Conservation (phyloP, 2,888 invertebrate species). For the Psylliodes chrysocephalus region DNA sequence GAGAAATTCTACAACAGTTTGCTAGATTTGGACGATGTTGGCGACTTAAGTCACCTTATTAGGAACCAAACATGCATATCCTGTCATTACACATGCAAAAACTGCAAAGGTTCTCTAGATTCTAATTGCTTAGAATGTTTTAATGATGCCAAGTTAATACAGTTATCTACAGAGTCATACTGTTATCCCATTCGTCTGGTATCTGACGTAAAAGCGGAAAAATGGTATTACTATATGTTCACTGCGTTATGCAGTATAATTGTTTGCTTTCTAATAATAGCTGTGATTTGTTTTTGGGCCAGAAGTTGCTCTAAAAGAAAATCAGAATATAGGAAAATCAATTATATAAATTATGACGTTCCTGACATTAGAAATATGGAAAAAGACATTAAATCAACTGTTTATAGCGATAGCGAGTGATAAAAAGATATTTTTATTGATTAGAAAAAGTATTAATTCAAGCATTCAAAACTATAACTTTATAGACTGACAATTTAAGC, state of each 20-base stretch:
- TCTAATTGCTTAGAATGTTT: conserved; percentile 76
- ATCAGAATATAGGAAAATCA: conserved; percentile 42
- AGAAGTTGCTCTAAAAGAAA: conserved; percentile 37
- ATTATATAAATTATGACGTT: conserved; percentile 42
- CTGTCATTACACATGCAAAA: conserved; percentile 81
- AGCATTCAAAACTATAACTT: background rate
- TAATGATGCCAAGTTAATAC: conserved; percentile 71
- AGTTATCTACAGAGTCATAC: conserved; percentile 58
- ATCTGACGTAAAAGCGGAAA: conserved; percentile 48
- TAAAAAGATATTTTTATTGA: background rate
- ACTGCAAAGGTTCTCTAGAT: conserved; percentile 75
- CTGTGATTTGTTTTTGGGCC: conserved; percentile 31
- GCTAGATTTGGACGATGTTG: conserved; percentile 46
- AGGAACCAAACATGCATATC: conserved; percentile 66
- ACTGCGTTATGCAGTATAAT: conserved; percentile 50
- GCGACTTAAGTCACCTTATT: conserved; percentile 42
- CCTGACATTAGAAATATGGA: conserved; percentile 55
- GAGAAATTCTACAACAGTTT: conserved; percentile 55
- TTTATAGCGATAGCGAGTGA: conserved; percentile 51
- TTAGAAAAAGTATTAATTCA: background rate
- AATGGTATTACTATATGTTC: conserved; percentile 56
- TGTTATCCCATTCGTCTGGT: conserved; percentile 58
- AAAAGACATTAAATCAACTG: conserved; percentile 54
- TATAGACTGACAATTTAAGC: background rate
- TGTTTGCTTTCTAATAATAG: conserved; percentile 41